phyloP scores from a whole-genome alignment of 2,888 invertebrate genomes.

The Lissonota sp. region DNA sequence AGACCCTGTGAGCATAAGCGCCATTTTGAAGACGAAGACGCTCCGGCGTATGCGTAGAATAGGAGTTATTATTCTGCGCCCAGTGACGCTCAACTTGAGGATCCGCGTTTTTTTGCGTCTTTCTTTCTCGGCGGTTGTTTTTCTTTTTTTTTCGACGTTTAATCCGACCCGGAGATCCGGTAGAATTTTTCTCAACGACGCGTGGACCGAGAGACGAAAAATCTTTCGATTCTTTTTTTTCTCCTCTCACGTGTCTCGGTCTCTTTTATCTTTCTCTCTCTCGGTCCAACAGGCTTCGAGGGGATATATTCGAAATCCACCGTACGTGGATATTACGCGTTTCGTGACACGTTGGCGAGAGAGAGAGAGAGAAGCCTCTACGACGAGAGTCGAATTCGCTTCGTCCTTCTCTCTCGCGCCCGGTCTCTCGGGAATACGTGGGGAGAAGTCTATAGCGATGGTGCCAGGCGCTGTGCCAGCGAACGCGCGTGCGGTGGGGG shows the following conservation, averaged over 20 bases:
- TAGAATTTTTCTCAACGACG: slow-evolving; percentile 32
- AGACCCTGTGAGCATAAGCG: slow-evolving; percentile 34
- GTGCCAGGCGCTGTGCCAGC: slow-evolving; percentile 66
- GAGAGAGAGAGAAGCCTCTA: slow-evolving; percentile 7
- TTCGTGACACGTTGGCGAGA: slow-evolving; percentile 12
- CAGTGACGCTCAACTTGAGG: slow-evolving; percentile 72
- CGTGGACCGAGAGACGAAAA: slow-evolving; percentile 20
- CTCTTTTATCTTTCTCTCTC: slow-evolving; percentile 15
- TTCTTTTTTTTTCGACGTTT: slow-evolving; percentile 7
- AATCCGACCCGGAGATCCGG: neutral
- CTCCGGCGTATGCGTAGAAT: neutral
- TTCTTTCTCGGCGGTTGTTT: neutral
- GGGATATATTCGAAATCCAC: slow-evolving; percentile 56
- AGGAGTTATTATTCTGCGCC: slow-evolving; percentile 44
- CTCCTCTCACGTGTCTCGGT: neutral
- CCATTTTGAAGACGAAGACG: slow-evolving; percentile 52
- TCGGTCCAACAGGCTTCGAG: slow-evolving; percentile 46
- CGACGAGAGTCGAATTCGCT: slow-evolving; percentile 35
- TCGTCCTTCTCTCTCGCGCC: slow-evolving; percentile 16
- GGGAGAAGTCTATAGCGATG: slow-evolving; percentile 47
- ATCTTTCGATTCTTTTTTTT: neutral
- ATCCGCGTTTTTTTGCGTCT: slow-evolving; percentile 8
- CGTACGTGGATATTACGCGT: slow-evolving; percentile 54
- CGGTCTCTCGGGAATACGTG: slow-evolving; percentile 36
- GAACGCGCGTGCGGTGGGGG: slow-evolving; percentile 44